These are phyloP conservation scores for Tachuris rubrigastra DNA, from an alignment of 2,113 vertebrate species.

Conservation along the genomic window DNA sequence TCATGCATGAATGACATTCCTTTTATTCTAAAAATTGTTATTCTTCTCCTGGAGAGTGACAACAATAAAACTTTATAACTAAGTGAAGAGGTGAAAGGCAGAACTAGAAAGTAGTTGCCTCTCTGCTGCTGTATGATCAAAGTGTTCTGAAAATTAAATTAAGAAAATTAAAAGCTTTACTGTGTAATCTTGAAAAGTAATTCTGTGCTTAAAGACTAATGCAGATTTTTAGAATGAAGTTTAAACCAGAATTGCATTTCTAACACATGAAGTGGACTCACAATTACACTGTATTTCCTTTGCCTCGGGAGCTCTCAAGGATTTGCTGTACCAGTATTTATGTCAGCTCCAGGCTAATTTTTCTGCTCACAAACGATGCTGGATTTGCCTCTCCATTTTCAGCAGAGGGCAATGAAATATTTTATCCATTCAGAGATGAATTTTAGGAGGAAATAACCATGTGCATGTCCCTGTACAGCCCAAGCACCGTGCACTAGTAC, in stretches of 20 bases:
- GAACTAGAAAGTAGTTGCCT: background rate
- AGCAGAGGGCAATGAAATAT: background rate
- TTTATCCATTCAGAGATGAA: background rate
- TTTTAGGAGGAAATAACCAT: background rate
- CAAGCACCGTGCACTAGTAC: background rate
- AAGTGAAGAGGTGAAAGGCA: background rate
- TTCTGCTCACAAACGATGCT: background rate
- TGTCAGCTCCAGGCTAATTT: background rate
- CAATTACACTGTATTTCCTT: background rate
- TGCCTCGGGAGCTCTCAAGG: background rate
- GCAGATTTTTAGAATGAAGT: background rate
- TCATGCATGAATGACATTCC: background rate
- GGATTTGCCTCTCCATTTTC: background rate
- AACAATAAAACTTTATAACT: background rate
- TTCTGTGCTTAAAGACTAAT: constrained; percentile 21
- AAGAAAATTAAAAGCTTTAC: constrained; percentile 23
- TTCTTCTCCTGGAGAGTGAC: background rate
- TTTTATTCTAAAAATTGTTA: background rate
- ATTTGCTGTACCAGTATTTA: background rate
- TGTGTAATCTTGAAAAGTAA: background rate
- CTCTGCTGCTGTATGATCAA: background rate
- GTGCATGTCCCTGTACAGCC: background rate
- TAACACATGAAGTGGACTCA: background rate
- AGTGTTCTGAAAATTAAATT: background rate
- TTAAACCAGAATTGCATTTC: constrained; percentile 5